phyloP scores from a whole-genome alignment of 2,888 invertebrate genomes.

The Acrobasis repandana region DNA sequence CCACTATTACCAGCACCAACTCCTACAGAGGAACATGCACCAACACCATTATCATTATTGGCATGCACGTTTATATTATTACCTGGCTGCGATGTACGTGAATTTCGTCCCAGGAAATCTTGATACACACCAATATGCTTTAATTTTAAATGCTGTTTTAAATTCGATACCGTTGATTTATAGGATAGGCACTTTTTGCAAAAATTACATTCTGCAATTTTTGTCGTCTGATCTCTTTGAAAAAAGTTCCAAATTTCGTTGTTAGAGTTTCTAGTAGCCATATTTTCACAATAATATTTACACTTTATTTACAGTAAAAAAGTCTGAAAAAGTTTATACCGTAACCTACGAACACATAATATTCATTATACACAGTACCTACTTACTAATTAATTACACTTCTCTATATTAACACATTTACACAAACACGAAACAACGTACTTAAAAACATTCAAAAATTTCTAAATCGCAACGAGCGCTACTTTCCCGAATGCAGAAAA shows the following conservation, averaged over 20 bases:
- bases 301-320: background rate
- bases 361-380: background rate
- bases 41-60: background rate
- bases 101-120: slow-evolving; percentile 4
- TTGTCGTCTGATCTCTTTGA: slow-evolving; percentile 5
- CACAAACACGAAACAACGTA: too few species aligned
- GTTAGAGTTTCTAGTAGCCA: slow-evolving; percentile 4
- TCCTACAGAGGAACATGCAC: background rate
- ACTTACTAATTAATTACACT: background rate
- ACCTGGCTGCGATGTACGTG: slow-evolving; percentile 1
- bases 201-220: slow-evolving; percentile 10
- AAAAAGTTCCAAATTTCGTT: slow-evolving; percentile 7
- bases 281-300: background rate
- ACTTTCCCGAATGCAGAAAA: too few species aligned
- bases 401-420: background rate
- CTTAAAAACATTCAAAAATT: too few species aligned
- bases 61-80: slow-evolving; percentile 2
- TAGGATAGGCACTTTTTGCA: slow-evolving; percentile 3
- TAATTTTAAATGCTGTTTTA: slow-evolving; percentile 8
- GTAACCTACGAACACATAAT: background rate
- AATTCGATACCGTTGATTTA: slow-evolving; percentile 1
- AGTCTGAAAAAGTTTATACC: background rate
- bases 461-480: too few species aligned
- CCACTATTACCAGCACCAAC: slow-evolving; percentile 4
- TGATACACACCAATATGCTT: slow-evolving; percentile 5